Evolutionary conservation across 37 sponge, comb jelly and placozoan genomes (phyloP), one percentile per base, ranked within the genome.

Genomic region (Crambe crambe): DNA sequence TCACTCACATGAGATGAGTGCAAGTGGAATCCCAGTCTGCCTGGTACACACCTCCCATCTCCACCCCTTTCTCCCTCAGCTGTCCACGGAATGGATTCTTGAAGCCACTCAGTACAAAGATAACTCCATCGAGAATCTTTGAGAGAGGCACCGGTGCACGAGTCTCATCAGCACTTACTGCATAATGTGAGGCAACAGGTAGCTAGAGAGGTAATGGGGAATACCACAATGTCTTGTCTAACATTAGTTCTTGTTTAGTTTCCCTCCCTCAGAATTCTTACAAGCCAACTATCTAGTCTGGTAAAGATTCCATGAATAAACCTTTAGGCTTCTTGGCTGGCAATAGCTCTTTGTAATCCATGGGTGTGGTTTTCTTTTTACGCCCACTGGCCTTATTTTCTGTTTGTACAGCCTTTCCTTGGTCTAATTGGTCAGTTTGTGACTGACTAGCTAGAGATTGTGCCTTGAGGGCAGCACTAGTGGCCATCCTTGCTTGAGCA

Each of bases 71-170:
- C 34, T 83, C 87, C 31, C 97, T 80, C 77, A 96, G 79, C 42
- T 91, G 65, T 3, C 88, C 89, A 23, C 97, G 80, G 32, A 69
- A 81, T 0, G 97, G 97, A 72, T 96, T 96, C 94, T 96, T 86
- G 73, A 89, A 96, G n/a, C 97, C 97, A 85, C 95, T 94, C 42
- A 96, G 78, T 0, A 71, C 85, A 81, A 94, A 89, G 42, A 80
- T 70, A 22, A 94, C 94, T n/a, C 91, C 87, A 42, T 56, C 54
- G 87, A 85, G 63, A 22, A 74, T 12, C 43, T 43, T 43, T 12
- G 71, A 40, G 25, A 70, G 38, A 12, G 71, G 71, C 20, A 29
- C 12, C 5, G 23, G 15, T 27, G 21, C 35, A 18, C 3, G 36
- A 30, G 38, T 18, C 8, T 37, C 37, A 8, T 67, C 38, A 20